Conservation (phyloP, 2,888 invertebrate genomes). For the Oscheius sp. region DNA sequence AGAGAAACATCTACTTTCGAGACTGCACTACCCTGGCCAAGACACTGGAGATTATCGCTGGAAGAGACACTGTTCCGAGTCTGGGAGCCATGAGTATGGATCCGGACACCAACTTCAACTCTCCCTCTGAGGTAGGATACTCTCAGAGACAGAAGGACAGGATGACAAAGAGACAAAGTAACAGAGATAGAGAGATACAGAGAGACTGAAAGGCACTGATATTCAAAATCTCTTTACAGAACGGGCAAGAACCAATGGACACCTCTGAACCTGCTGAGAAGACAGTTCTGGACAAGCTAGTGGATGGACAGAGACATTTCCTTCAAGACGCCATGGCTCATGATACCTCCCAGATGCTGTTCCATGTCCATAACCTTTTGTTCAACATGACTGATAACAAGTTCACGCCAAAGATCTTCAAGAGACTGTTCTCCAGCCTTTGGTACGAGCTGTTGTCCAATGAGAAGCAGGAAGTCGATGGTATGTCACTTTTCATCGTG, state of each 20-base stretch:
- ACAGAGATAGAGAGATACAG: no score
- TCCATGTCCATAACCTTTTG: conserved; percentile 13
- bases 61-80: conserved; percentile 10
- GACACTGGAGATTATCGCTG: conserved; percentile 17
- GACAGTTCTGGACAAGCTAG: conserved; percentile 11
- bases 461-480: conserved; percentile 34
- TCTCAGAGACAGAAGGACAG: not conserved
- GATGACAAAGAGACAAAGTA: not conserved
- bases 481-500: not conserved
- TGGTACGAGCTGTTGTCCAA: conserved; percentile 32
- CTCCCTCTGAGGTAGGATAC: conserved; percentile 5
- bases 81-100: conserved; percentile 35
- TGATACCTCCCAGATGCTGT: not conserved
- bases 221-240: not conserved
- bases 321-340: conserved; percentile 12
- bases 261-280: not conserved
- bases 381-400: conserved; percentile 38
- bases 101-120: not conserved
- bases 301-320: conserved; percentile 15
- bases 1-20: conserved; percentile 10
- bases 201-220: no score
- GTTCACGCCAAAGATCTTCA: conserved; percentile 42
- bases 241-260: not conserved
- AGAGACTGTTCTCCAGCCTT: conserved; percentile 43
- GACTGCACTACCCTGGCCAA: conserved; percentile 20